Base-by-base conservation (phyloP, 2,113 vertebrate genomes). In the Maccullochella peelii region DNA sequence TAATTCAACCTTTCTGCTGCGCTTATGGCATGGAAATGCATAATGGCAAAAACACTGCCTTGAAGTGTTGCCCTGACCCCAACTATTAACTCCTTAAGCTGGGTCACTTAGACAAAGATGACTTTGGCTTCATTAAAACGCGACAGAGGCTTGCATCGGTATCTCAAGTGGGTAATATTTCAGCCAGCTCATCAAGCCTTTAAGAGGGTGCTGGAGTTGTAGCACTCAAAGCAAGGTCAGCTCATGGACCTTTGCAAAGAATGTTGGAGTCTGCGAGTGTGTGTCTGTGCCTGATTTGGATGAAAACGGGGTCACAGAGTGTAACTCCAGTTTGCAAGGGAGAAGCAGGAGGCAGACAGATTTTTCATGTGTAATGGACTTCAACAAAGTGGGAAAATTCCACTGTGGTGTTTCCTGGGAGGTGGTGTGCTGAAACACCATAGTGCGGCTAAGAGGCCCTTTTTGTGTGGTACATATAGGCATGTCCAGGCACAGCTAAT, bases 401-500 rank as follows among this genome's bases (percentile, higher is more conserved):
- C 88, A 86, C 83, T 77, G 85, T 83, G 70, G 78, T 79, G 86
- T 80, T 88, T 83, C 88, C 65, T 57, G 65, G 63, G 78, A 82
- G 42, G 67, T 5, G 5, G 55, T 80, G 79, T 75, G 66, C 86
- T 76, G 73, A 85, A 88, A 91, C 83, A 80, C 77, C 61, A 57
- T 14, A 49, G 81, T 21, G 49, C 8, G 21, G 49, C 15, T 84
- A 50, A 72, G 52, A 84, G 77, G 76, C 70, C 72, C 8, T 65
- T 80, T 88, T 74, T 83, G 77, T 76, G 86, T 80, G 71, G 85
- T 81, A 38, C 47, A 74, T 61, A 73, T 75, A 74, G 68, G 66
- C 88, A 89, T 92, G 91, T 84, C 80, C 81, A 82, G 90, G 83
- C 85, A 90, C 82, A 84, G 82, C 73, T 87, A 90, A 84, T 88